These are phyloP conservation scores for Acanthaster planci DNA, from an alignment of 35 echinoderm and acorn worm genomes.

Conservation along the genomic window DNA sequence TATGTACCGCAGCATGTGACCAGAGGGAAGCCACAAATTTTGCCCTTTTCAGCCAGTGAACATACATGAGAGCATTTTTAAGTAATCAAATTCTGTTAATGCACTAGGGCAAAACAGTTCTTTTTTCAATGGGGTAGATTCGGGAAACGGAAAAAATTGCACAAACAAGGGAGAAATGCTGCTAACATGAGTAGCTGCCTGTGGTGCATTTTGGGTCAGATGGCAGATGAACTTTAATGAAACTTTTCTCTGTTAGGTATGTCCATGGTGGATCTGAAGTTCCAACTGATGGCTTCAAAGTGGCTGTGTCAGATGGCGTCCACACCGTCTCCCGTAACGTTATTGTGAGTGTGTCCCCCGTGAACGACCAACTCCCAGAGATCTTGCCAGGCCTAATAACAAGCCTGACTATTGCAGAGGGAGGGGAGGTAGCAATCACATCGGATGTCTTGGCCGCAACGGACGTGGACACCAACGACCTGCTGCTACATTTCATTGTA, in stretches of 20 bases:
- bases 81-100: too few species aligned
- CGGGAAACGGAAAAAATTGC: too few species aligned
- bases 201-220: too few species aligned
- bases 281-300: slow-evolving; percentile 63
- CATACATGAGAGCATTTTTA: too few species aligned
- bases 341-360: slow-evolving; percentile 55
- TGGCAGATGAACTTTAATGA: too few species aligned
- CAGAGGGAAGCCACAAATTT: too few species aligned
- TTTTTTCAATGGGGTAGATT: too few species aligned
- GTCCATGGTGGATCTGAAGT: slow-evolving; percentile 78
- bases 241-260: slow-evolving; percentile 53
- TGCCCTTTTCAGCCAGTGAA: too few species aligned
- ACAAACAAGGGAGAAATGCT: too few species aligned
- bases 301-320: slow-evolving; percentile 75
- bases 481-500: slow-evolving; percentile 88
- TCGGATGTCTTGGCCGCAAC: slow-evolving; percentile 75
- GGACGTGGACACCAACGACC: slow-evolving; percentile 88
- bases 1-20: too few species aligned
- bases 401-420: slow-evolving; percentile 63
- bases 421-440: slow-evolving; percentile 61
- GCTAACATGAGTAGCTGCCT: too few species aligned
- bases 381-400: slow-evolving; percentile 55
- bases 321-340: slow-evolving; percentile 59
- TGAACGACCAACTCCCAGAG: slow-evolving; percentile 77
- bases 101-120: too few species aligned